A percentile compares a stretch with the other conserved stretches of the same genome.
These are phyloP conservation scores for Benitochromis conjunctus DNA, from an alignment of 2,113 vertebrate genomes.

Conservation along the genomic window DNA sequence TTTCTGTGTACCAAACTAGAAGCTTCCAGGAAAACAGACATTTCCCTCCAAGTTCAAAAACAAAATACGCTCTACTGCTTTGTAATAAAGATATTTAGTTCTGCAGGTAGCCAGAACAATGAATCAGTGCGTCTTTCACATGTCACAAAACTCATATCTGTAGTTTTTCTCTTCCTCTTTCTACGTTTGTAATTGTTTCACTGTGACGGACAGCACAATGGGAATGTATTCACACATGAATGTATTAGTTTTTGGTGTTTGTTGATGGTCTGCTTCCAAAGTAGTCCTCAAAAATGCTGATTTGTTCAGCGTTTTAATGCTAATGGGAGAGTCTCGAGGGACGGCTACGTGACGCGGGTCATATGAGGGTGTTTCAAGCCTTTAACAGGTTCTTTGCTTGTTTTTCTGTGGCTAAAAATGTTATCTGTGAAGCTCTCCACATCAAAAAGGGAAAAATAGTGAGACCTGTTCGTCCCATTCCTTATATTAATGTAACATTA, in stretches of 20 bases:
- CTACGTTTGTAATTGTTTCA: neutral
- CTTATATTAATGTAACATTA: neutral
- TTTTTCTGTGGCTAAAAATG: neutral
- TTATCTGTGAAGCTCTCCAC: neutral
- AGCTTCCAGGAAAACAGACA: neutral
- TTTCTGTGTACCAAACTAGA: neutral
- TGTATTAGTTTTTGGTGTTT: neutral
- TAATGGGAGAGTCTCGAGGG: neutral
- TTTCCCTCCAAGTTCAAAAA: neutral
- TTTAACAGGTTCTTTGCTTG: neutral
- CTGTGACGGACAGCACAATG: neutral
- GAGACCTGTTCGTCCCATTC: neutral
- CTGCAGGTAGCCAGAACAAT: neutral
- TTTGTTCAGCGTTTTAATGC: neutral
- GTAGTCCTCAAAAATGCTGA: neutral
- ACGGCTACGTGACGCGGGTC: neutral
- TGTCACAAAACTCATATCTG: neutral
- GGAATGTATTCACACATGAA: neutral
- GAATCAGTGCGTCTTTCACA: neutral
- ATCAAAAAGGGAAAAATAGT: neutral
- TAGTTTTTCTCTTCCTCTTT: neutral
- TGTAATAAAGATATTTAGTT: neutral
- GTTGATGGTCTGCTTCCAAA: neutral
- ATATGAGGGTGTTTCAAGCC: neutral
- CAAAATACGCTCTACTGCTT: accelerated